Evolutionary conservation across 2,113 vertebrate genomes (phyloP).

Genomic region (Corythaeola cristata): DNA sequence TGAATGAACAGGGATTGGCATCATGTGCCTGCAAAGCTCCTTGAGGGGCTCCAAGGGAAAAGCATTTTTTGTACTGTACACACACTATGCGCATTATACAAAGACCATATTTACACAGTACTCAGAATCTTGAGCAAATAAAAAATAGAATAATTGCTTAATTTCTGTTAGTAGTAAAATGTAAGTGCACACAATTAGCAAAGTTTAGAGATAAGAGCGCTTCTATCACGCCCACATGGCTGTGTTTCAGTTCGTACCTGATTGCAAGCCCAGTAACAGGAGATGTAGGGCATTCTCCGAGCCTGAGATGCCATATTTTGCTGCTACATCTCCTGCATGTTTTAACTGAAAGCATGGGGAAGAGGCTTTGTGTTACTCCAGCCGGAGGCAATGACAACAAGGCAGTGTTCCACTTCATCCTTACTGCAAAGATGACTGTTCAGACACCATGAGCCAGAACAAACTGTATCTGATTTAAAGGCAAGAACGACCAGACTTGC

Average conservation of each 20-base stretch:
- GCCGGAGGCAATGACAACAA: neutral
- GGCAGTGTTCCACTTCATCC: neutral
- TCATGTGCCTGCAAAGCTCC: neutral
- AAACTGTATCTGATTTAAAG: neutral
- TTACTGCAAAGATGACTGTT: neutral
- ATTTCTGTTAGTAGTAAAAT: neutral
- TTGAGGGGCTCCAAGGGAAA: neutral
- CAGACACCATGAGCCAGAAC: accelerated
- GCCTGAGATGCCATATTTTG: neutral
- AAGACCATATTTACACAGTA: constrained; percentile 30
- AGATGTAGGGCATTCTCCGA: neutral
- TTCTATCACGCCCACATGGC: neutral
- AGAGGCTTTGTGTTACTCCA: neutral
- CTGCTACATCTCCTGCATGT: neutral
- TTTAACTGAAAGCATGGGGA: neutral
- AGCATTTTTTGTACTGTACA: neutral
- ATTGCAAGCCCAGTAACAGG: neutral
- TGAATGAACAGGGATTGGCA: neutral
- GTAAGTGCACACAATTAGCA: neutral
- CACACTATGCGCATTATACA: neutral
- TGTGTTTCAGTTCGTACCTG: neutral
- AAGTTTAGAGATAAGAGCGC: neutral
- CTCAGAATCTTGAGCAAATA: neutral
- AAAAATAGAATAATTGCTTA: neutral
- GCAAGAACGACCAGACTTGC: neutral